These are phyloP conservation scores for Onthophagus sagittarius DNA, from an alignment of 2,888 invertebrate genomes.

Conservation along the genomic window DNA sequence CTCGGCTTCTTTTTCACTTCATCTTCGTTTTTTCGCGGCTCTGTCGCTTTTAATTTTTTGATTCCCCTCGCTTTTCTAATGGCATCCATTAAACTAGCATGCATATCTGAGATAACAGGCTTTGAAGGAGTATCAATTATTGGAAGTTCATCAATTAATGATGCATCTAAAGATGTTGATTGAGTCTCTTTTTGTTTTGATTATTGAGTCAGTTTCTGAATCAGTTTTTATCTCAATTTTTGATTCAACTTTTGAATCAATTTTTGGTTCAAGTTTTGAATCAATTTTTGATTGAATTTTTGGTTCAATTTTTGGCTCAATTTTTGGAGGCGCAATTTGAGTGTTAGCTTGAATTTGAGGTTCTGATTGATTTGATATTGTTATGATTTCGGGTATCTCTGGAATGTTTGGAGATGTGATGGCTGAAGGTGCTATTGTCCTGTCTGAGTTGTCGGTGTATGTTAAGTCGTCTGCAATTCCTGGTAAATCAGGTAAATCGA, in stretches of 20 bases:
- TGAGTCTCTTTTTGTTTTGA: too few relatives aligned
- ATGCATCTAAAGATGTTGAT: too few relatives aligned
- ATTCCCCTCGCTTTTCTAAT: conserved; percentile 86
- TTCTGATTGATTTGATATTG: conserved; percentile 1
- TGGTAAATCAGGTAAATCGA: conserved; percentile 83
- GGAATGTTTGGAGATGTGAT: conserved; percentile 50
- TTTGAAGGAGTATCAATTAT: conserved; percentile 15
- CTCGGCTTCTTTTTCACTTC: background rate
- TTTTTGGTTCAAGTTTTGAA: too few relatives aligned
- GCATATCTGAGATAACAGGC: conserved; percentile 49
- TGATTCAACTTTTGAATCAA: too few relatives aligned
- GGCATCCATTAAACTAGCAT: conserved; percentile 82
- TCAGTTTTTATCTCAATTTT: background rate
- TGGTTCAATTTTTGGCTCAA: too few relatives aligned
- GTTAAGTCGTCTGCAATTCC: conserved; percentile 83
- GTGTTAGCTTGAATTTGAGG: too few relatives aligned
- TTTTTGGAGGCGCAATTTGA: conserved; percentile 8
- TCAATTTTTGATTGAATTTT: too few relatives aligned
- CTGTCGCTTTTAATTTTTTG: conserved; percentile 61
- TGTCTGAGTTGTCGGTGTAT: conserved; percentile 66
- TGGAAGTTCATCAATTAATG: too few relatives aligned
- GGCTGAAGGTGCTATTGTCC: conserved; percentile 81
- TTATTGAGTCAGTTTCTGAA: too few relatives aligned
- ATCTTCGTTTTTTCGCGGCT: conserved; percentile 41
- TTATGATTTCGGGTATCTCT: conserved; percentile 39